Percentiles rank a stretch among this genome's conserved stretches.
phyloP scores from a whole-genome alignment of 2,797 vertebrate species.

The Paramormyrops hopkinsi region DNA sequence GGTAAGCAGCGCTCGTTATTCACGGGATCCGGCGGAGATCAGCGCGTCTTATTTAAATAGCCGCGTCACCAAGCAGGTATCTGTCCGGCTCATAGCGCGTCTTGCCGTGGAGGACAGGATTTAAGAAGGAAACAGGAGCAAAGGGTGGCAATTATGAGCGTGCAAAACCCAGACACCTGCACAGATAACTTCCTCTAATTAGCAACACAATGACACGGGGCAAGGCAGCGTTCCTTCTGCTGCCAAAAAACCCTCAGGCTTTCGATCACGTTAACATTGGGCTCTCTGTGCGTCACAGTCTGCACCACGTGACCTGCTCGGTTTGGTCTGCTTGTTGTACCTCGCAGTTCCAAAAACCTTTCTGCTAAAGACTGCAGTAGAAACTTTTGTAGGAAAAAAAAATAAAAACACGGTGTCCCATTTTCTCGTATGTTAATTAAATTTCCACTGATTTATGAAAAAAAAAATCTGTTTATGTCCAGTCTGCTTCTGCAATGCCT shows the following conservation, averaged over 20 bases:
- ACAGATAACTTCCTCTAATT: slow-evolving; percentile 88
- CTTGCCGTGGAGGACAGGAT: slow-evolving; percentile 71
- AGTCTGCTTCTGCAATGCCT: background rate
- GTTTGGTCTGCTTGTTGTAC: slow-evolving; percentile 63
- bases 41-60: slow-evolving; percentile 79
- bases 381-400: background rate
- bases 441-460: background rate
- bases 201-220: slow-evolving; percentile 83
- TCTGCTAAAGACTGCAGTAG: slow-evolving; percentile 35
- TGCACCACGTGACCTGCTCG: slow-evolving; percentile 47
- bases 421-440: background rate
- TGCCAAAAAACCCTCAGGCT: slow-evolving; percentile 54
- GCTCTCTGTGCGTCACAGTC: slow-evolving; percentile 41
- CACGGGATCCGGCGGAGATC: slow-evolving; percentile 66
- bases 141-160: slow-evolving; percentile 91
- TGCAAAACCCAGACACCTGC: slow-evolving; percentile 88
- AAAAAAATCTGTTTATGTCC: background rate
- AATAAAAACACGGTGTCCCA: background rate
- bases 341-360: slow-evolving; percentile 78
- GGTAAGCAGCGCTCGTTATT: slow-evolving; percentile 71
- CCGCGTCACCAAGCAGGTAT: slow-evolving; percentile 87
- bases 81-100: slow-evolving; percentile 87
- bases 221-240: slow-evolving; percentile 77
- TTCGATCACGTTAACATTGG: background rate
- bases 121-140: slow-evolving; percentile 75